These are phyloP conservation scores for Ruditapes philippinarum DNA, from an alignment of 1,140 invertebrate genomes.

Conservation along the genomic window DNA sequence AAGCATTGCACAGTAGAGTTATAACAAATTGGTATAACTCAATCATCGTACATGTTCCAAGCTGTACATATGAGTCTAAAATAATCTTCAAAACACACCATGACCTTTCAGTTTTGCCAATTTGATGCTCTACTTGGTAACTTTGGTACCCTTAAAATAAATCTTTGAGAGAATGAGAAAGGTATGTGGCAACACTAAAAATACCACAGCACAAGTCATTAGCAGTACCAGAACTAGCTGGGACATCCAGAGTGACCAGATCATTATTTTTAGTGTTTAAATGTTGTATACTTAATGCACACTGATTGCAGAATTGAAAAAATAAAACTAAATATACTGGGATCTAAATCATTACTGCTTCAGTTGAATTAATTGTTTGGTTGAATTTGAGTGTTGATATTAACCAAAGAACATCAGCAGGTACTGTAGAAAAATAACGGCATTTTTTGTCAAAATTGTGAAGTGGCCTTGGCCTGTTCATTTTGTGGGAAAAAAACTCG, in stretches of 20 bases:
- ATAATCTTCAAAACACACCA: conserved; percentile 14
- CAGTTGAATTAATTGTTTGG: conserved; percentile 30
- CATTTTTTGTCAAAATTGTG: too few species aligned
- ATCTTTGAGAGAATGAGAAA: conserved; percentile 25
- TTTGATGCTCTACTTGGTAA: conserved; percentile 26
- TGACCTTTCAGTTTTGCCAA: conserved; percentile 19
- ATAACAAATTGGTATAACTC: conserved; percentile 22
- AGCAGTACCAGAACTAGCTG: not conserved
- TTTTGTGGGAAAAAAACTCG: too few species aligned
- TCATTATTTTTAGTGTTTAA: conserved; percentile 32
- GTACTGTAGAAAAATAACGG: too few species aligned
- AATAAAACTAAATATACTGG: conserved; percentile 27
- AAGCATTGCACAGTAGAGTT: conserved; percentile 17
- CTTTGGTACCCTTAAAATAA: conserved; percentile 25
- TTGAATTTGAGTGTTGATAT: conserved; percentile 26
- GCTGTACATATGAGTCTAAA: conserved; percentile 29
- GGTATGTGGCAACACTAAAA: conserved; percentile 13
- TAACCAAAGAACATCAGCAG: conserved; percentile 19
- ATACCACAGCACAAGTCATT: too few species aligned
- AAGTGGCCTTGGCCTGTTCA: too few species aligned
- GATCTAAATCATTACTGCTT: conserved; percentile 24
- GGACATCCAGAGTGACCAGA: conserved; percentile 19
- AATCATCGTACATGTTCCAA: conserved; percentile 16
- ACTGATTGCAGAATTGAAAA: conserved; percentile 19
- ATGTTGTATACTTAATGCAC: conserved; percentile 24